These are phyloP conservation scores for Cettia cetti DNA, from an alignment of 2,113 vertebrate species.

Conservation along the genomic window DNA sequence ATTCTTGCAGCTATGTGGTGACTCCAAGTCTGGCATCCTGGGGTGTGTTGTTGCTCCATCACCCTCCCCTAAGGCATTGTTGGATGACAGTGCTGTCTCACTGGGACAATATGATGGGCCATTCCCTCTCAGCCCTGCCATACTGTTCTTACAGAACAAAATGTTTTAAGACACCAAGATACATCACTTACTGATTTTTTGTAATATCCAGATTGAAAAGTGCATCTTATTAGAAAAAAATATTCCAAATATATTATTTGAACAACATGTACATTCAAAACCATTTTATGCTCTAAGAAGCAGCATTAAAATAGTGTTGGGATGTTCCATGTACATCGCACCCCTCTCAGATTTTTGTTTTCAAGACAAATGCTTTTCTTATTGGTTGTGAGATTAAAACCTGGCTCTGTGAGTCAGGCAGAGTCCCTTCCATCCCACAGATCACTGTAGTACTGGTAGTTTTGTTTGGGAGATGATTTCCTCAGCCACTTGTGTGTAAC, in stretches of 20 bases:
- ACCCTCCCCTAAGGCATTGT: background rate
- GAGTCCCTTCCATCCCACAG: background rate
- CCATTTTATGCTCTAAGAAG: background rate
- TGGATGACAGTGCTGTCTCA: background rate
- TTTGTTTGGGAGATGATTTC: background rate
- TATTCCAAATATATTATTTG: background rate
- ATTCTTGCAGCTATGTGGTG: background rate
- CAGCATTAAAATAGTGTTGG: background rate
- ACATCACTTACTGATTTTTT: background rate
- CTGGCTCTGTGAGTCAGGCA: background rate
- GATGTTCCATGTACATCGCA: background rate
- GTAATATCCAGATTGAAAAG: background rate
- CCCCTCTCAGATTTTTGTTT: background rate
- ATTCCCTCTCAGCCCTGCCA: fast-evolving
- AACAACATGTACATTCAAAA: background rate
- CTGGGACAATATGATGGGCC: background rate
- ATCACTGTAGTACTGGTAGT: background rate
- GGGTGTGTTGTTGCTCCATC: background rate
- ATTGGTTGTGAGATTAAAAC: background rate
- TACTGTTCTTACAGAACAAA: background rate
- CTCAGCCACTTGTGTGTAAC: background rate
- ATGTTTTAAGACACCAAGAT: background rate
- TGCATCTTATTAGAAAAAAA: background rate
- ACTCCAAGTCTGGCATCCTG: background rate
- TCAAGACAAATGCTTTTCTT: background rate